Evolutionary conservation across 2,113 vertebrate genomes (phyloP).

Genomic region (Pygoscelis antarcticus): DNA sequence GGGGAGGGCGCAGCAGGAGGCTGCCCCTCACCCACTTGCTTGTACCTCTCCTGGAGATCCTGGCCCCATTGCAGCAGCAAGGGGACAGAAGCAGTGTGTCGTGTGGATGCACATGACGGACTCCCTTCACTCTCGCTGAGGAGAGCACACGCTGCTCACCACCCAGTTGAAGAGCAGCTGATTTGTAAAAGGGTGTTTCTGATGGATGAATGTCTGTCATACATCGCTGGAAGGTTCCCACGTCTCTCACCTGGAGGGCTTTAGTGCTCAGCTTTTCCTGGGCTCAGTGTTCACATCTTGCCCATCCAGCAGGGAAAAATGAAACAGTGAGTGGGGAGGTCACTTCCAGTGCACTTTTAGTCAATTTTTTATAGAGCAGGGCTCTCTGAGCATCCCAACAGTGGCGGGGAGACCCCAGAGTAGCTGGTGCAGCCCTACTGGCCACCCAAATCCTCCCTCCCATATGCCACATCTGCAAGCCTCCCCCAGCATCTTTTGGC

Average conservation of each 20-base stretch:
- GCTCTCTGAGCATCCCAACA: not conserved
- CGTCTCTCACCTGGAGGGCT: not conserved
- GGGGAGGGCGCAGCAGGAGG: not conserved
- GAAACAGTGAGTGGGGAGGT: not conserved
- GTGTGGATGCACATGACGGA: not conserved
- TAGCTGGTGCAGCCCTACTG: not conserved
- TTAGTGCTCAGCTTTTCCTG: not conserved
- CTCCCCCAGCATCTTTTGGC: not conserved
- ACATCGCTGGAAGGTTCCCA: not conserved
- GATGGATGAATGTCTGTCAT: not conserved
- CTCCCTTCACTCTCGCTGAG: accelerated
- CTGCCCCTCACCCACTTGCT: not conserved
- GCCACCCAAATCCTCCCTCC: not conserved
- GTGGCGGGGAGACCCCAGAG: no score
- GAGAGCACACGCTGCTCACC: accelerated
- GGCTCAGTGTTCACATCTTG: not conserved
- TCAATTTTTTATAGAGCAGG: not conserved
- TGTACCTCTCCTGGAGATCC: not conserved
- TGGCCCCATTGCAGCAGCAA: not conserved
- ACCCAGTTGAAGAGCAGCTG: not conserved
- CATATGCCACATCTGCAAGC: not conserved
- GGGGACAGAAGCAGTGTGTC: no score
- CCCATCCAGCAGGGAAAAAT: accelerated
- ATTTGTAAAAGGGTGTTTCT: not conserved
- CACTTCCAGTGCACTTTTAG: not conserved